Evolutionary conservation across 92 coral and sea anemone species (phyloP), one percentile per base, ranked within the genome.

Genomic region (Umimayanthus kanabou): DNA sequence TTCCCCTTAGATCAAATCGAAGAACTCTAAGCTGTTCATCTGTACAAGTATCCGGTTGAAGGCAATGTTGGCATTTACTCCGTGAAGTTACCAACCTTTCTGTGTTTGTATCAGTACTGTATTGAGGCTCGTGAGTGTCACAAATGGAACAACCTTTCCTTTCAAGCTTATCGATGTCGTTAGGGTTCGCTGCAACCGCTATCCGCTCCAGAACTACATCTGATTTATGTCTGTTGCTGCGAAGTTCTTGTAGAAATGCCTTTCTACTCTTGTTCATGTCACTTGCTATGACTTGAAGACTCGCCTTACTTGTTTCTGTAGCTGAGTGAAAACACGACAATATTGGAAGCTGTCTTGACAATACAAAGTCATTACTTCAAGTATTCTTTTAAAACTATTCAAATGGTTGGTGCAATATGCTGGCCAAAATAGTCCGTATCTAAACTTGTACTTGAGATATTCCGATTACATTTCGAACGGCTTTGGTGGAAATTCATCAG

Each of bases 171-270:
- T 39, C 43, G 39, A 6, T 29, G 33, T 33, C 18, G 13, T 33
- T 72, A 39, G n/a, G 28, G 45, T 74, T 74, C 79, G 29, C 1
- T 20, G 50, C 0, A 82, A 42, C 77, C 15, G 64, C 15, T 25
- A 82, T 1, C 39, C 28, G 87, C 43, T 73, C 61, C 39, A 82
- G 61, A 69, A 69, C 78, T 49, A 33, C 76, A 22, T 82, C 87
- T 39, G 77, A 61, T 71, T 70, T 82, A 23, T 28, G 40, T 82
- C 87, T 82, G 26, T 26, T 70, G 65, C 42, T 82, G 28, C 87
- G 87, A 70, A 82, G 87, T 82, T 82, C 87, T 18, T 82, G 64
- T 4, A 82, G 78, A 69, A 82, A 82, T 4, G 39, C 16, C 20
- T 69, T 82, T 7, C 87, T 82, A 9, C 28, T 43, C 45, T n/a